These are phyloP conservation scores for Daphoenositta chrysoptera DNA, from an alignment of 2,113 vertebrate species.

Conservation along the genomic window DNA sequence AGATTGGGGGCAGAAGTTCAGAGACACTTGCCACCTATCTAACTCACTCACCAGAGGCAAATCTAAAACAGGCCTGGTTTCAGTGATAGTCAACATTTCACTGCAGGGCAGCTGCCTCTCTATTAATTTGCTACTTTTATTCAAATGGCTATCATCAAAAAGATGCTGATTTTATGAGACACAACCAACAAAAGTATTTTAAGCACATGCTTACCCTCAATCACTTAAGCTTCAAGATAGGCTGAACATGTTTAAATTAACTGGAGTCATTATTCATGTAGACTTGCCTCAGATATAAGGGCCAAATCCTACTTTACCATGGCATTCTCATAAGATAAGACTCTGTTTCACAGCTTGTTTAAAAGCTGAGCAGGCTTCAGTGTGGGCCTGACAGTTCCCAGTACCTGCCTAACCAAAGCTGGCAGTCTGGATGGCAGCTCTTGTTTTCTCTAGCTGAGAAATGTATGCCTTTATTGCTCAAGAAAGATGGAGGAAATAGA, in stretches of 20 bases:
- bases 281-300: background rate
- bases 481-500: background rate
- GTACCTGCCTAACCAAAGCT: background rate
- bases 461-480: background rate
- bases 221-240: background rate
- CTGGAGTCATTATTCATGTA: background rate
- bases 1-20: background rate
- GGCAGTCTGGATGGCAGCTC: background rate
- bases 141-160: background rate
- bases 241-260: background rate
- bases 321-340: background rate
- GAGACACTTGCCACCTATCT: background rate
- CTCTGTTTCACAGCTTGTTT: background rate
- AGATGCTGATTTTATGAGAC: background rate
- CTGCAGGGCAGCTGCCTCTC: background rate
- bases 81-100: background rate
- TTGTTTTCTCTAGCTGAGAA: background rate
- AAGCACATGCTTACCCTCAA: background rate
- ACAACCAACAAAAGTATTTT: background rate
- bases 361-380: background rate
- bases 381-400: background rate
- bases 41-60: background rate
- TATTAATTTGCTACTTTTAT: background rate
- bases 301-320: background rate
- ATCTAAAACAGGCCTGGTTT: background rate